A percentile compares a stretch with the other conserved stretches of the same genome.
phyloP scores from a whole-genome alignment of 2,113 vertebrate genomes.

The Alligator mississippiensis region DNA sequence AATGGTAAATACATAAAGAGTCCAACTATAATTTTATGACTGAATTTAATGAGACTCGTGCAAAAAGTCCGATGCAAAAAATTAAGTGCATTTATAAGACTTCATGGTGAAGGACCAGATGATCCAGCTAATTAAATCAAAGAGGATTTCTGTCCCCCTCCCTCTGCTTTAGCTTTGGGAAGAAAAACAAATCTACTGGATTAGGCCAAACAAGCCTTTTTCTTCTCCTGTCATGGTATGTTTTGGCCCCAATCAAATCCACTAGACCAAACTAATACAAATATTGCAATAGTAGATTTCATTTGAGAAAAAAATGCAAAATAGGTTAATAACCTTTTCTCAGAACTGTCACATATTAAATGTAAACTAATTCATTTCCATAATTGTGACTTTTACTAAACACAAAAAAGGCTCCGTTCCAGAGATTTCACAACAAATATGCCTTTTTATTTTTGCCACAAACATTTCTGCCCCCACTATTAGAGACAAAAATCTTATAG shows the following conservation, averaged over 20 bases:
- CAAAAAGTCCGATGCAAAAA: background rate
- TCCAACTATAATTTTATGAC: too few relatives aligned
- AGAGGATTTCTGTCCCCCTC: background rate
- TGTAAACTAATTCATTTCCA: slow-evolving; percentile 77
- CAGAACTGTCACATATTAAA: slow-evolving; percentile 71
- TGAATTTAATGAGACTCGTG: too few relatives aligned
- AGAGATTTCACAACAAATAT: slow-evolving; percentile 69
- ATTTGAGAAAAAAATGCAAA: slow-evolving; percentile 70
- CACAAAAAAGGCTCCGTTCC: slow-evolving; percentile 69
- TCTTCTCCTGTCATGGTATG: slow-evolving; percentile 5
- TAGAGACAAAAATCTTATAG: background rate
- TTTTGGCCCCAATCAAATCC: slow-evolving; percentile 54
- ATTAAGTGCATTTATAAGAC: background rate
- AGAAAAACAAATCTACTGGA: background rate
- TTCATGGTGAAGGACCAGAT: background rate
- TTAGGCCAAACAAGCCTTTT: background rate
- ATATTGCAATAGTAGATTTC: slow-evolving; percentile 62
- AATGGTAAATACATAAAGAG: background rate
- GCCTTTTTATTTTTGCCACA: slow-evolving; percentile 43
- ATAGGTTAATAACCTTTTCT: slow-evolving; percentile 72
- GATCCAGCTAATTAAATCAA: background rate
- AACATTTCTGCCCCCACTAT: slow-evolving; percentile 44
- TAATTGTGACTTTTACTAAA: slow-evolving; percentile 72
- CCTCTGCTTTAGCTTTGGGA: too few relatives aligned
- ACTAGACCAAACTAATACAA: slow-evolving; percentile 66